phyloP scores from a whole-genome alignment of 2,888 invertebrate genomes.

The Heteromyza rotundicornis region DNA sequence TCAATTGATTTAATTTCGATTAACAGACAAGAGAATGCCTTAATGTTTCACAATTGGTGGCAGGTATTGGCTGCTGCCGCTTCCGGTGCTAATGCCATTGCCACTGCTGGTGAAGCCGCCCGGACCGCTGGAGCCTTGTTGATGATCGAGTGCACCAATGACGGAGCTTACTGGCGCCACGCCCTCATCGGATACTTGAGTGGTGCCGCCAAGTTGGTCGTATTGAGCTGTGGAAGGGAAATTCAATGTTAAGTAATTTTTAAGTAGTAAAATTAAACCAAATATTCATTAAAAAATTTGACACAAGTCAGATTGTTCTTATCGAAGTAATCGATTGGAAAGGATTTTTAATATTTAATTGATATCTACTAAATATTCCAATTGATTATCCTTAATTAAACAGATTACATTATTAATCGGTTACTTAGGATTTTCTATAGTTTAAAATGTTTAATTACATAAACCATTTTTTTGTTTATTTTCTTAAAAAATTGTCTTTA shows the following conservation, averaged over 20 bases:
- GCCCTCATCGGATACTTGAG: slow-evolving; percentile 58
- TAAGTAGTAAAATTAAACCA: no score
- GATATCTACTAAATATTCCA: no score
- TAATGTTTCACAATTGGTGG: slow-evolving; percentile 40
- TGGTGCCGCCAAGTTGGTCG: slow-evolving; percentile 58
- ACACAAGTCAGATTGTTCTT: no score
- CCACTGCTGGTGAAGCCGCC: neutral
- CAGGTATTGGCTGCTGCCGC: slow-evolving; percentile 35
- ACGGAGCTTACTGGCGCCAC: slow-evolving; percentile 59
- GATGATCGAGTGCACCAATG: slow-evolving; percentile 51
- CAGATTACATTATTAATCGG: no score
- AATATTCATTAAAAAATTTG: no score
- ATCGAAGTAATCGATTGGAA: no score
- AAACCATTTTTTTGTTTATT: no score
- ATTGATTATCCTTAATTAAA: no score
- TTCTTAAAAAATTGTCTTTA: no score
- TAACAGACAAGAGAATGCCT: slow-evolving; percentile 31
- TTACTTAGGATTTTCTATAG: no score
- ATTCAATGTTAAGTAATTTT: slow-evolving; percentile 1
- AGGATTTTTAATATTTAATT: no score
- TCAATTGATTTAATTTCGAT: slow-evolving; percentile 27
- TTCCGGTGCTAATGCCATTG: neutral
- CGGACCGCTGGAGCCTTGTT: slow-evolving; percentile 14
- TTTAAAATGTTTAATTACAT: no score
- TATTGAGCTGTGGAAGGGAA: slow-evolving; percentile 53